Evolutionary conservation across 2,113 vertebrate species (phyloP).

Genomic region (Dasypus novemcinctus): DNA sequence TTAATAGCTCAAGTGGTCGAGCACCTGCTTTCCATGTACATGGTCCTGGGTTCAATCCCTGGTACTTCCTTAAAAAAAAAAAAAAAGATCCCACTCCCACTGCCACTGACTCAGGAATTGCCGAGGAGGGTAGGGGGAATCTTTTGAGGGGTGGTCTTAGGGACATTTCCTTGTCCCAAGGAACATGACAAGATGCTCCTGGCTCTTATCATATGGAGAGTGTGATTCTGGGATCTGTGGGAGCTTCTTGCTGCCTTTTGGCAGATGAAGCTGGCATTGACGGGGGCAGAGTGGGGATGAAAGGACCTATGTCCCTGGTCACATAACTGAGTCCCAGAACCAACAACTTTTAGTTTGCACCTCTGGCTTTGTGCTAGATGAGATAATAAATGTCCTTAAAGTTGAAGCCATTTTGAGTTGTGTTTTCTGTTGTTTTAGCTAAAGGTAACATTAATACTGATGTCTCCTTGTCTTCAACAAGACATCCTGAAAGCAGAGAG

Average conservation of each 20-base stretch:
- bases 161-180: background rate
- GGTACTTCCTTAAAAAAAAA: too few relatives aligned
- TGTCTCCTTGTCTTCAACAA: background rate
- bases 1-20: too few relatives aligned
- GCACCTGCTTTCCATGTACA: too few relatives aligned
- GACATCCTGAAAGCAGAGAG: background rate
- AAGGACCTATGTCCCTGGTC: background rate
- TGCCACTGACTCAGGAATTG: background rate
- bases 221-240: background rate
- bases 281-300: background rate
- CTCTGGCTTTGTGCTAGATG: background rate
- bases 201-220: background rate
- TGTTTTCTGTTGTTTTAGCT: background rate
- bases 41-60: too few relatives aligned
- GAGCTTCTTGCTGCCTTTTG: accelerated
- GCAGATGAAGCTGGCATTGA: background rate
- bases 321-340: accelerated
- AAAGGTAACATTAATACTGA: background rate
- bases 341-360: background rate
- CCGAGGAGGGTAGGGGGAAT: background rate
- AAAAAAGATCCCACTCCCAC: background rate
- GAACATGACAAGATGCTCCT: background rate
- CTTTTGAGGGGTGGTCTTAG: background rate
- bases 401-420: background rate
- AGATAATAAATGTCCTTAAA: background rate